Evolutionary conservation across 2,888 invertebrate genomes (phyloP).

Genomic region (Marronus borbonicus): DNA sequence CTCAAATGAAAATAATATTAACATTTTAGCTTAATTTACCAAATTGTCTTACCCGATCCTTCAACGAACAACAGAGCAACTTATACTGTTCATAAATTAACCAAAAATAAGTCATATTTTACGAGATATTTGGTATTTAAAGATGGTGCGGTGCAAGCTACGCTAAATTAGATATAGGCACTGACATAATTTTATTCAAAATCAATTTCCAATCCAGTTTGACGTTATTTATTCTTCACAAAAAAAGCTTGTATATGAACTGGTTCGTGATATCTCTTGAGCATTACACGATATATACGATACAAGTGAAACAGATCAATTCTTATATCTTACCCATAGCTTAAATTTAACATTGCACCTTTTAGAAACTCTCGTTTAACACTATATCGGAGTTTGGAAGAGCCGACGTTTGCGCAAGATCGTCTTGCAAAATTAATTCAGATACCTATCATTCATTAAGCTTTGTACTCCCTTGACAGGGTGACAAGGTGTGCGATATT

Average conservation of each 20-base stretch:
- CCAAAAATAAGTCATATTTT: background rate
- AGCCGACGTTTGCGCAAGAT: no score
- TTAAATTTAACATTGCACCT: background rate
- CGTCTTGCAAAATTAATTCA: no score
- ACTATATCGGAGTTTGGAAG: no score
- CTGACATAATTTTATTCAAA: background rate
- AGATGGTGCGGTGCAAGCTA: background rate
- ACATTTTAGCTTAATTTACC: no score
- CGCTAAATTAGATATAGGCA: background rate
- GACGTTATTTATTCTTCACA: background rate
- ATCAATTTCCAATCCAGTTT: background rate
- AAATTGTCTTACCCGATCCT: no score
- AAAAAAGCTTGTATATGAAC: background rate
- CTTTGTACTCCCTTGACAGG: no score
- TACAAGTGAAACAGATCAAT: no score
- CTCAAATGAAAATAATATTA: no score
- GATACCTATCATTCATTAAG: no score
- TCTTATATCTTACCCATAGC: background rate
- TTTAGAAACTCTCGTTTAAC: background rate
- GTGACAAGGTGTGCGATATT: no score
- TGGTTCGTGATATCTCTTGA: background rate
- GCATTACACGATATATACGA: no score
- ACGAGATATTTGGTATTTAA: background rate
- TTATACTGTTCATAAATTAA: background rate
- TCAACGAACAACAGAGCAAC: no score